These are phyloP conservation scores for Pseudomyrmex gracilis DNA, from an alignment of 1,140 invertebrate genomes.

Conservation along the genomic window DNA sequence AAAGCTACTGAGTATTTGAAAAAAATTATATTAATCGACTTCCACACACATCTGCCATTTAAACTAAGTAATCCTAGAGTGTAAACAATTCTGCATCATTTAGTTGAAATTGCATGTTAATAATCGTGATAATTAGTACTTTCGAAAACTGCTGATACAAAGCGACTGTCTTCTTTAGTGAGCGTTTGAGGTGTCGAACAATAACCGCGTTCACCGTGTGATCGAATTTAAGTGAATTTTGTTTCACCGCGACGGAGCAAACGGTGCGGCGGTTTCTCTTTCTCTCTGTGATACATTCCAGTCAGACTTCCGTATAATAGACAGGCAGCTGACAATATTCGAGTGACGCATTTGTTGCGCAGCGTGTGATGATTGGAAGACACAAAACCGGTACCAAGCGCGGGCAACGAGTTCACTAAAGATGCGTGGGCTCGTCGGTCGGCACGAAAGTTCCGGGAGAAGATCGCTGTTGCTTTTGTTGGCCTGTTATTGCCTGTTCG, in stretches of 20 bases:
- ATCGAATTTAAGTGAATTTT: slow-evolving; percentile 19
- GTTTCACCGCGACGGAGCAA: not conserved
- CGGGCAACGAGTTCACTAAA: slow-evolving; percentile 71
- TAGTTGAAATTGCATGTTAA: slow-evolving; percentile 7
- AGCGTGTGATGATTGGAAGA: slow-evolving; percentile 51
- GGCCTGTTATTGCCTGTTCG: slow-evolving; percentile 71
- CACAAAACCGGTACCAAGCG: slow-evolving; percentile 61
- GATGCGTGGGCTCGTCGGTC: slow-evolving; percentile 72
- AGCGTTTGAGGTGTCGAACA: not conserved
- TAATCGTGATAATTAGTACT: slow-evolving; percentile 12
- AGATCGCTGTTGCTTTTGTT: slow-evolving; percentile 71
- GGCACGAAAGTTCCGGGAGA: slow-evolving; percentile 61
- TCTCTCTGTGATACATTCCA: not conserved
- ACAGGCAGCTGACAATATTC: slow-evolving; percentile 6
- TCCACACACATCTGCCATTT: not conserved
- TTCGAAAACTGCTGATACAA: not conserved
- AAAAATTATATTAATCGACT: not conserved
- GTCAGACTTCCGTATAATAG: not conserved
- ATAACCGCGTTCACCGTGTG: not conserved
- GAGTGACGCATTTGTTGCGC: slow-evolving; percentile 31
- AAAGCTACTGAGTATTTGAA: not conserved
- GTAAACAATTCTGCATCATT: slow-evolving; percentile 12
- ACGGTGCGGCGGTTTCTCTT: too few species aligned
- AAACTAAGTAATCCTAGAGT: slow-evolving; percentile 28
- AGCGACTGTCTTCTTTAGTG: not conserved